Evolutionary conservation across 2,797 vertebrate genomes (phyloP).

Genomic region (Enteromius afrohamiltoni): DNA sequence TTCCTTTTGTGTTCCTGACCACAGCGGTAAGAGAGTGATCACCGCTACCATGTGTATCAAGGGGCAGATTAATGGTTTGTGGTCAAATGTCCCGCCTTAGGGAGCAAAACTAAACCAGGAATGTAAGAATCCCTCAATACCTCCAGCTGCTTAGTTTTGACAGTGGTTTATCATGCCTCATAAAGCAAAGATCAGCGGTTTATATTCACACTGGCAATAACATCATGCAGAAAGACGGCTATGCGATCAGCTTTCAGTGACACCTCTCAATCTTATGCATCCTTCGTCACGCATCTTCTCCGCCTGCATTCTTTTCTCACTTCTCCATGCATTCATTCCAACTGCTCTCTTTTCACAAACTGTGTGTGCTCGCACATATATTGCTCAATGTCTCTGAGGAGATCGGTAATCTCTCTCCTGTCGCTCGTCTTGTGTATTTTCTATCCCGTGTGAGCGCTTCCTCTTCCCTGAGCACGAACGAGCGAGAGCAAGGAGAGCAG

Average conservation of each 20-base stretch:
- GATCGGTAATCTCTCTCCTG: conserved; percentile 71
- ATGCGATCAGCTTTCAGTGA: conserved; percentile 25
- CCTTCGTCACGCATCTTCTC: conserved; percentile 18
- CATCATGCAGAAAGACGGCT: background rate
- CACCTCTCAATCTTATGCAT: conserved; percentile 24
- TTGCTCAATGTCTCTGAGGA: conserved; percentile 72
- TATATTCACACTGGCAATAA: conserved; percentile 10
- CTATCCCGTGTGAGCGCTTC: conserved; percentile 71
- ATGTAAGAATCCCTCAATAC: conserved; percentile 10
- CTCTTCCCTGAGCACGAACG: conserved; percentile 70
- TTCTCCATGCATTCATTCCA: conserved; percentile 54
- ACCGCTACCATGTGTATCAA: conserved; percentile 9
- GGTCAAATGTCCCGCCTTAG: conserved; percentile 43
- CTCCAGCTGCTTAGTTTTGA: conserved; percentile 13
- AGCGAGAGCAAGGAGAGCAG: conserved; percentile 54
- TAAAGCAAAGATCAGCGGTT: conserved; percentile 29
- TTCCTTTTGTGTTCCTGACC: conserved; percentile 37
- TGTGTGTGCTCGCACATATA: conserved; percentile 73
- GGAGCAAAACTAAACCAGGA: conserved; percentile 43
- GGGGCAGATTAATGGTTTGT: conserved; percentile 47
- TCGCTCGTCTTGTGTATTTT: conserved; percentile 75
- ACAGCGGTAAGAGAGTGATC: conserved; percentile 43
- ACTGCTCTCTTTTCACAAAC: conserved; percentile 68
- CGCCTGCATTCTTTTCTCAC: conserved; percentile 29
- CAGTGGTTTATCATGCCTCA: conserved; percentile 31